Evolutionary conservation across 1,140 invertebrate species (phyloP).

Genomic region (Phocides pigmalion): DNA sequence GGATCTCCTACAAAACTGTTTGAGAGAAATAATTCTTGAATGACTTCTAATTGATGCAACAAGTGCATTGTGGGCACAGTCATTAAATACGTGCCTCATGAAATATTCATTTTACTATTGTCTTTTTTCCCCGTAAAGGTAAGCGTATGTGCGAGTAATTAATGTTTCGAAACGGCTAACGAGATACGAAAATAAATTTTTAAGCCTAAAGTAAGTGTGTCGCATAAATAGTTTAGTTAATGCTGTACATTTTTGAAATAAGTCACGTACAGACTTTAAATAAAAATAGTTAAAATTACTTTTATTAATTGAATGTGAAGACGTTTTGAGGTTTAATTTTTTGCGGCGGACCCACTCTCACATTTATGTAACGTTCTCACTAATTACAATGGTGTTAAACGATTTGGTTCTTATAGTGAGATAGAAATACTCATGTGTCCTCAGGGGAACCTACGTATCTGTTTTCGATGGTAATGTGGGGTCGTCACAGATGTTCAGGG

Average conservation of each 20-base stretch:
- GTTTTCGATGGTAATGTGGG: no score
- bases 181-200: slow-evolving; percentile 30
- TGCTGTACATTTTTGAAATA: slow-evolving; percentile 1
- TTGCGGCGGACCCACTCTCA: no score
- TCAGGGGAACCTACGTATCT: no score
- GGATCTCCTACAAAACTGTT: slow-evolving; percentile 44
- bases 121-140: slow-evolving; percentile 44
- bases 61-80: slow-evolving; percentile 55
- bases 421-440: no score
- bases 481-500: no score
- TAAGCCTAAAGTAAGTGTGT: slow-evolving; percentile 3
- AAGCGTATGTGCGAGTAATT: slow-evolving; percentile 37
- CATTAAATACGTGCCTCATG: slow-evolving; percentile 63
- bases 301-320: no score
- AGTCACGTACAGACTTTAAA: no score
- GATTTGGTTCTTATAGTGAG: no score
- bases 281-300: no score
- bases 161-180: slow-evolving; percentile 31
- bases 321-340: no score
- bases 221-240: background rate
- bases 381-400: no score
- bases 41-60: slow-evolving; percentile 63
- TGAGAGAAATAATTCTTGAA: slow-evolving; percentile 51
- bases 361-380: no score
- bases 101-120: slow-evolving; percentile 63